A percentile compares a stretch with the other conserved stretches of the same genome.
Evolutionary conservation across 1,140 invertebrate species (phyloP).

Genomic region (Doryteuthis pealeii): DNA sequence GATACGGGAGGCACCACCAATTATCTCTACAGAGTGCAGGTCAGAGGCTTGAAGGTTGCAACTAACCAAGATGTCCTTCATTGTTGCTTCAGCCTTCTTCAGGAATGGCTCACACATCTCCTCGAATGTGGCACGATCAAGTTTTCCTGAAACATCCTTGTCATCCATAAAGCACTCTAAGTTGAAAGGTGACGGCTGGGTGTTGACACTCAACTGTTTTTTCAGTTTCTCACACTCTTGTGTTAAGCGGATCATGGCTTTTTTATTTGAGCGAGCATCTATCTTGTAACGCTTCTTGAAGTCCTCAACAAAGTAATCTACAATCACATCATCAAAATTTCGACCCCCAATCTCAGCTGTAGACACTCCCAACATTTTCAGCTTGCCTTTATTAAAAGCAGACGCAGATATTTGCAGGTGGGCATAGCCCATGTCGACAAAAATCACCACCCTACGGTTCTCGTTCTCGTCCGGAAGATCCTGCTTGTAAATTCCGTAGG

Average conservation of each 20-base stretch:
- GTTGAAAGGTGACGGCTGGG: constrained; percentile 79
- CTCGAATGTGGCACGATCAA: constrained; percentile 64
- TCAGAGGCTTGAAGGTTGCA: constrained; percentile 76
- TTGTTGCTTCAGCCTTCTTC: constrained; percentile 45
- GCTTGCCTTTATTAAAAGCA: constrained; percentile 93
- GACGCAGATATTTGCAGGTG: constrained; percentile 51
- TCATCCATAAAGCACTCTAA: constrained; percentile 99
- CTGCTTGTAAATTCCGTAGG: constrained; percentile 97
- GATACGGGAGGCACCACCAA: constrained; percentile 92
- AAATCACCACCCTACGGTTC: constrained; percentile 66
- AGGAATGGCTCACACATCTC: constrained; percentile 55
- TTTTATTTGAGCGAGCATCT: constrained; percentile 72
- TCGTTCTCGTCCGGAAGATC: constrained; percentile 85
- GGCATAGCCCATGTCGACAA: constrained; percentile 59
- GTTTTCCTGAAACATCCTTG: constrained; percentile 81
- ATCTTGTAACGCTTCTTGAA: constrained; percentile 86
- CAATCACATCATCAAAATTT: constrained; percentile 85
- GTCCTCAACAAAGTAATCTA: constrained; percentile 85
- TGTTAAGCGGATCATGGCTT: constrained; percentile 82
- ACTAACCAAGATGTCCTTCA: constrained; percentile 44
- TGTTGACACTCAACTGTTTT: constrained; percentile 99
- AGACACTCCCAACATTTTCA: constrained; percentile 80
- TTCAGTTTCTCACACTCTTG: constrained; percentile 96
- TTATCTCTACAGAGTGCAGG: constrained; percentile 92
- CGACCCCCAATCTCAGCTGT: constrained; percentile 88